Evolutionary conservation across 2,797 vertebrate genomes (phyloP), one percentile per base, ranked within the genome.

Genomic region (Phataginus tricuspis): DNA sequence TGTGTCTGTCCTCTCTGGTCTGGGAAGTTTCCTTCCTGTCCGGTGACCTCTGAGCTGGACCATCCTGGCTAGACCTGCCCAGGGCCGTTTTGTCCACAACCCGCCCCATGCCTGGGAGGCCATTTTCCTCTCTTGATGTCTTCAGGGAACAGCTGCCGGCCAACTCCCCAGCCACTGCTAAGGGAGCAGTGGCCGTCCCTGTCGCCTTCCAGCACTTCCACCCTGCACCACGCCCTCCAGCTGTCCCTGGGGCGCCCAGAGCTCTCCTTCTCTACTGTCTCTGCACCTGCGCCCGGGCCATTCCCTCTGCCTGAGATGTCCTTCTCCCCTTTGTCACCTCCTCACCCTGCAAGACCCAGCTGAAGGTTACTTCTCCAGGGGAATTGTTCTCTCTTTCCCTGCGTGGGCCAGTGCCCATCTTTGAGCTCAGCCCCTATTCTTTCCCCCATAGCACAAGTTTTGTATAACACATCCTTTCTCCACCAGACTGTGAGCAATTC

Each of bases 1-100:
- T 0, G 53, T 1, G 66, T 37, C 83, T 12, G 92, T 72, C 42
- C 92, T 61, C 77, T 57, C 69, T 49, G 49, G 86, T 82, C 80
- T 19, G 2, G 19, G 68, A 31, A 57, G 91, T 69, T 87, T 80
- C 68, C 51, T 69, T 49, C 31, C 63, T 68, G 63, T 57, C 69
- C 55, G 2, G 82, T 66, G 86, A 84, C 90, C 31, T 93, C 87
- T 71, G 82, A 79, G 45, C 79, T 92, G 91, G 79, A 55, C 64
- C 42, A 13, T 63, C 37, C 18, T 1, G 0, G 71, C 18, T 21
- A 55, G 74, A 74, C 29, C 34, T 80, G 61, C 37, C 84, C 9
- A 1, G 25, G 27, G 27, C 37, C 85, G 11, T 37, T n/a, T 49
- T 27, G 68, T 37, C 64, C 49, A 64, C 29, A 29, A 11, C 4